Base-by-base conservation (phyloP, 2,888 invertebrate species). In the Pinctada fucata region DNA sequence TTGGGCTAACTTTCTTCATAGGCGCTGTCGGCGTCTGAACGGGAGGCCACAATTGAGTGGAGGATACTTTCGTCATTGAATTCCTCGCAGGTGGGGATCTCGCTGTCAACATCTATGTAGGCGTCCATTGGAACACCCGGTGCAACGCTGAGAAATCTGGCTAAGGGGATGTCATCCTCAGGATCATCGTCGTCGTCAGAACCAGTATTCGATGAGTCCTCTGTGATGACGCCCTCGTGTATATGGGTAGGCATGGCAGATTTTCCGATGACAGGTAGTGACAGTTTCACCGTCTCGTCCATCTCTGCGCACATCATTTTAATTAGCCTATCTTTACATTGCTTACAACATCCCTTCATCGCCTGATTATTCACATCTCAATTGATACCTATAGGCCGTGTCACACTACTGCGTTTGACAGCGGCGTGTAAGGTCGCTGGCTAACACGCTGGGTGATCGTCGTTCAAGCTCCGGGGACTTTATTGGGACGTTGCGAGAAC, bases 241-340 rank as follows among this genome's bases (percentile, higher is more conserved):
- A 31, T 13, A 48, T 63, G 84, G 5, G 84, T 52, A 13, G 84
- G 84, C 3, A 68, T 75, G 48, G 48, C 47, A 45, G 77, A 70
- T 51, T 84, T 84, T 0, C 83, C 84, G 50, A 86, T 84, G 8
- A 84, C 83, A 0, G 85, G 72, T 0, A 84, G 79, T 3, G 78
- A 73, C 5, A 82, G 67, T 70, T 84, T 82, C 2, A 83, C 80
- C 4, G 72, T 72, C 5, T 84, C 84, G 8, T 58, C 31, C 78
- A 78, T 78, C 69, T 83, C 84, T 2, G 81, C 78, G 49, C 84
- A 83, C 3, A 82, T 75, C 0, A 85, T 8, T 0, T 81, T 80
- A 8, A 83, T 84, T 6, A 85, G 8, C 13, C 83, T 49, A 1
- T 85, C 84, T 72, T 87, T 87, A 10, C 83, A 76, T 3, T 50